Conservation (phyloP, 2,888 invertebrate species). For the Tupiocoris notatus region DNA sequence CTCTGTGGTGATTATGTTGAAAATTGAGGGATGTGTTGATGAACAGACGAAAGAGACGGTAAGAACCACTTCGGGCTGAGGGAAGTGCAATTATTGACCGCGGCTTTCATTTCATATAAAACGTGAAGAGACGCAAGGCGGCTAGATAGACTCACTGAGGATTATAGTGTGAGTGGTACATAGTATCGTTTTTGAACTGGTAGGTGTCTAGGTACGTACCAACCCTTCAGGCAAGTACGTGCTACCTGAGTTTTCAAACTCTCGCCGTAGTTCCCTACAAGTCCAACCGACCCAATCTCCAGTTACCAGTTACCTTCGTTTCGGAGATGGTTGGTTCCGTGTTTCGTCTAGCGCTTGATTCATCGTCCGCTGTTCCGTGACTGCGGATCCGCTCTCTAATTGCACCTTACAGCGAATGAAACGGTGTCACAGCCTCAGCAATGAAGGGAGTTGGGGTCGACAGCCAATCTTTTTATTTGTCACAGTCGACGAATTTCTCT, state of each 20-base stretch:
- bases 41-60: neutral
- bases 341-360: neutral
- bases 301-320: too few relatives aligned
- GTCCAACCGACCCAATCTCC: neutral
- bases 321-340: neutral
- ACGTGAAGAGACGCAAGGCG: constrained; percentile 35
- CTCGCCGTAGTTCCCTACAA: neutral
- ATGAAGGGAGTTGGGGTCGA: neutral
- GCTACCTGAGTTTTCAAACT: constrained; percentile 7
- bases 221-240: constrained; percentile 6
- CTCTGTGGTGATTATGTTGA: neutral
- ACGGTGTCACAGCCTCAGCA: neutral
- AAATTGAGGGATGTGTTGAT: constrained; percentile 12
- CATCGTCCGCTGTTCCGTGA: constrained; percentile 9
- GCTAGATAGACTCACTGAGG: too few relatives aligned
- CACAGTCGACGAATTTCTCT: neutral
- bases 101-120: constrained; percentile 37
- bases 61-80: neutral
- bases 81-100: constrained; percentile 31
- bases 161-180: neutral
- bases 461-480: constrained; percentile 21
- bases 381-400: constrained; percentile 11
- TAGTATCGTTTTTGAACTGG: neutral
- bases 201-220: neutral
- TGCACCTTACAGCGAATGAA: neutral